phyloP scores from a whole-genome alignment of 2,888 invertebrate species.

The Lycaena phlaeas region DNA sequence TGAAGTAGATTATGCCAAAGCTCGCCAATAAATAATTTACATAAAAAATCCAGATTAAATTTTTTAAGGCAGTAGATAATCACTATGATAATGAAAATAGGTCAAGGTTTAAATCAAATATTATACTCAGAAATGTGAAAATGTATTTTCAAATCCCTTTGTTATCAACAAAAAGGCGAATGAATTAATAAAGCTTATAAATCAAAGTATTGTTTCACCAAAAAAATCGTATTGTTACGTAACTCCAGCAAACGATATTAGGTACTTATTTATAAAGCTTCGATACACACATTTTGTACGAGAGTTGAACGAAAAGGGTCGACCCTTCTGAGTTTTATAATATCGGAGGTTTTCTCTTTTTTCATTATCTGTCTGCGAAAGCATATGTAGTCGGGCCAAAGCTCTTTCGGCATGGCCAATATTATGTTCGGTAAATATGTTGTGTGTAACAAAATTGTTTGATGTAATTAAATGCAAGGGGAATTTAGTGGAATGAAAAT shows the following conservation, averaged over 20 bases:
- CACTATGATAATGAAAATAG: too few species aligned
- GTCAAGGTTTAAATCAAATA: too few species aligned
- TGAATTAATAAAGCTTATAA: too few species aligned
- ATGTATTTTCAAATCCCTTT: too few species aligned
- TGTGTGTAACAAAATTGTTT: not conserved
- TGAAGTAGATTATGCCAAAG: too few species aligned
- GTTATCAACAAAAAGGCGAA: too few species aligned
- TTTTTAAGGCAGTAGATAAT: too few species aligned
- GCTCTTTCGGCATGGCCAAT: not conserved
- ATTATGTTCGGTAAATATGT: not conserved
- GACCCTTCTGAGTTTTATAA: conserved; percentile 30
- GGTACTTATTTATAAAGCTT: conserved; percentile 19
- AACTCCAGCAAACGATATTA: conserved; percentile 14
- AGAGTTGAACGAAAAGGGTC: conserved; percentile 25
- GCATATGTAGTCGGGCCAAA: conserved; percentile 18
- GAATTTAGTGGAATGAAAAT: too few species aligned
- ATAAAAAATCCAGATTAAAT: too few species aligned
- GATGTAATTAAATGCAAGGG: not conserved
- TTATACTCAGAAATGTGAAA: too few species aligned
- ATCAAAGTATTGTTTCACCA: not conserved
- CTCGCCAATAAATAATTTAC: too few species aligned
- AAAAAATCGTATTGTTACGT: not conserved
- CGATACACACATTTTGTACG: conserved; percentile 22
- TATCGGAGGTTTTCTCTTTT: conserved; percentile 28
- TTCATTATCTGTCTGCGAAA: conserved; percentile 24